A percentile compares a stretch with the other conserved stretches of the same genome.
These are phyloP conservation scores for Nothoprocta perdicaria DNA, from an alignment of 2,113 vertebrate genomes.

Conservation along the genomic window DNA sequence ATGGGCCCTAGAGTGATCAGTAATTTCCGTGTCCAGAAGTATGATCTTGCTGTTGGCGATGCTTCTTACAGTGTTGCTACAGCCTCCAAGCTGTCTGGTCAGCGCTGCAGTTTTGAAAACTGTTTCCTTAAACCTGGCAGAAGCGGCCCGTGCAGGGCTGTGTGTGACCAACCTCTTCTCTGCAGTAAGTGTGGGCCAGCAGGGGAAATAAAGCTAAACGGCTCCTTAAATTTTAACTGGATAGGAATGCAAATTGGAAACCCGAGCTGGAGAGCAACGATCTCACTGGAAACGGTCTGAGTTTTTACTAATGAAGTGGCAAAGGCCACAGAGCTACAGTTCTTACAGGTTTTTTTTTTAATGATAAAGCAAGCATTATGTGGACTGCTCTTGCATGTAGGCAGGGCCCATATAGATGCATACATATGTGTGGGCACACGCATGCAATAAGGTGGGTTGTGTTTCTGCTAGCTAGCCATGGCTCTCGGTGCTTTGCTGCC, in stretches of 20 bases:
- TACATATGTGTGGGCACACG: background rate
- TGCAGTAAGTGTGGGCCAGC: background rate
- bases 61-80: background rate
- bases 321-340: too few species aligned
- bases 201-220: background rate
- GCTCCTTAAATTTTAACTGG: constrained; percentile 13
- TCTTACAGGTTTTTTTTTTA: background rate
- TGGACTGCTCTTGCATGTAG: background rate
- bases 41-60: background rate
- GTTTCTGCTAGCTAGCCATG: background rate
- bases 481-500: background rate
- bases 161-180: background rate
- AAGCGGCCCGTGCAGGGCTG: background rate
- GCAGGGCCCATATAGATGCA: background rate
- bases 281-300: constrained; percentile 11
- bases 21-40: background rate
- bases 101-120: constrained; percentile 15
- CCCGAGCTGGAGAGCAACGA: background rate
- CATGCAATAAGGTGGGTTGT: background rate
- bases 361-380: background rate
- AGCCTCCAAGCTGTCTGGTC: background rate
- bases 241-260: background rate
- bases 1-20: background rate
- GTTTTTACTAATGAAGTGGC: background rate
- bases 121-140: background rate